A percentile compares a stretch with the other conserved stretches of the same genome.
Conservation (phyloP, 2,888 invertebrate species). For the Sesia apiformis region DNA sequence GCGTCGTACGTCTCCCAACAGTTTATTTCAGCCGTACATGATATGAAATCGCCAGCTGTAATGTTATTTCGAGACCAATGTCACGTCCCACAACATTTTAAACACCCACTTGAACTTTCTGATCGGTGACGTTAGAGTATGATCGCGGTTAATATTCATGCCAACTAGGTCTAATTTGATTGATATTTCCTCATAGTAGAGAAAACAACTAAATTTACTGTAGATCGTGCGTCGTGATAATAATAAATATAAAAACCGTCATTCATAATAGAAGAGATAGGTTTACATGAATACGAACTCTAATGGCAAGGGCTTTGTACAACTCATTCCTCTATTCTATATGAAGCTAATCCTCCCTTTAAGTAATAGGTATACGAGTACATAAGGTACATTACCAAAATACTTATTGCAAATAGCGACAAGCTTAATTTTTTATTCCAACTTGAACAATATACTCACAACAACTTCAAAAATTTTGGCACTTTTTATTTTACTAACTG, state of each 20-base stretch:
- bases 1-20: too few relatives aligned
- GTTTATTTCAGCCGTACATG: slow-evolving; percentile 8
- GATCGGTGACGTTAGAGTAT: slow-evolving; percentile 10
- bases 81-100: slow-evolving; percentile 23
- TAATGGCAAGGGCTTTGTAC: neutral
- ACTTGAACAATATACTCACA: too few relatives aligned
- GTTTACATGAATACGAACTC: neutral
- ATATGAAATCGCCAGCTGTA: slow-evolving; percentile 44
- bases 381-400: too few relatives aligned
- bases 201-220: too few relatives aligned
- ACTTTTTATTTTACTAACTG: too few relatives aligned
- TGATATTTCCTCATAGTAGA: neutral
- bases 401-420: too few relatives aligned
- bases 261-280: neutral
- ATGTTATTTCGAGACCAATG: slow-evolving; percentile 54
- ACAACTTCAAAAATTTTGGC: too few relatives aligned
- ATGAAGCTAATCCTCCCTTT: too few relatives aligned
- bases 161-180: neutral
- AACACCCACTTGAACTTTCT: slow-evolving; percentile 43
- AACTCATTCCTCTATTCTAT: neutral
- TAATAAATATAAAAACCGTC: too few relatives aligned
- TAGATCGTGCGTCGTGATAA: too few relatives aligned
- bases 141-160: slow-evolving; percentile 9
- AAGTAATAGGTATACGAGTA: too few relatives aligned
- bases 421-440: too few relatives aligned